These are phyloP conservation scores for Hydropsyche betteni DNA, from an alignment of 2,888 invertebrate species.

Conservation along the genomic window DNA sequence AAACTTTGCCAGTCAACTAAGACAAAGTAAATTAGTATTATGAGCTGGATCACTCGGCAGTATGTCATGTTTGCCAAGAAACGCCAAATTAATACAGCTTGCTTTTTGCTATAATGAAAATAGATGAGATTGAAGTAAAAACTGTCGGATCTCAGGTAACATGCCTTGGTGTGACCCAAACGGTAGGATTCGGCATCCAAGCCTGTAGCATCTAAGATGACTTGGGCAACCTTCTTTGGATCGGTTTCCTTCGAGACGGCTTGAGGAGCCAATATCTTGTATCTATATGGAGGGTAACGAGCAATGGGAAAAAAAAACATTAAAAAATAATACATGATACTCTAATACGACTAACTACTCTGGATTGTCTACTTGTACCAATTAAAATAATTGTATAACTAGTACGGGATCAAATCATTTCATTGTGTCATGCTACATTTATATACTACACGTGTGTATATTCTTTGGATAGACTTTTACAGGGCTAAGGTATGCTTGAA, in stretches of 20 bases:
- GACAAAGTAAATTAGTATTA: constrained; percentile 47
- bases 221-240: constrained; percentile 83
- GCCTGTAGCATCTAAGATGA: constrained; percentile 83
- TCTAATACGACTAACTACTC: background rate
- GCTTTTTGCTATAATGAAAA: too few relatives aligned
- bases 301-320: constrained; percentile 40
- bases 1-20: constrained; percentile 47
- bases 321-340: constrained; percentile 23
- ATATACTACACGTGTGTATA: constrained; percentile 5
- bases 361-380: background rate
- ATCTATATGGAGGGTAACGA: constrained; percentile 72
- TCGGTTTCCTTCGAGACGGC: constrained; percentile 79
- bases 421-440: constrained; percentile 10
- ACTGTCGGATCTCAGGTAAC: constrained; percentile 58
- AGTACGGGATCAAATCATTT: background rate
- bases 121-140: constrained; percentile 1
- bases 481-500: too few relatives aligned
- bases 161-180: constrained; percentile 99
- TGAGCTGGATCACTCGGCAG: constrained; percentile 40
- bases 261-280: constrained; percentile 98
- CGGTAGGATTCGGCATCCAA: constrained; percentile 93
- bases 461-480: too few relatives aligned
- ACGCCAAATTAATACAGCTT: background rate
- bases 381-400: background rate
- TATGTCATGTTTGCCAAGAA: constrained; percentile 35